Evolutionary conservation across 1,140 invertebrate species (phyloP).

Genomic region (Chironomus tepperi): DNA sequence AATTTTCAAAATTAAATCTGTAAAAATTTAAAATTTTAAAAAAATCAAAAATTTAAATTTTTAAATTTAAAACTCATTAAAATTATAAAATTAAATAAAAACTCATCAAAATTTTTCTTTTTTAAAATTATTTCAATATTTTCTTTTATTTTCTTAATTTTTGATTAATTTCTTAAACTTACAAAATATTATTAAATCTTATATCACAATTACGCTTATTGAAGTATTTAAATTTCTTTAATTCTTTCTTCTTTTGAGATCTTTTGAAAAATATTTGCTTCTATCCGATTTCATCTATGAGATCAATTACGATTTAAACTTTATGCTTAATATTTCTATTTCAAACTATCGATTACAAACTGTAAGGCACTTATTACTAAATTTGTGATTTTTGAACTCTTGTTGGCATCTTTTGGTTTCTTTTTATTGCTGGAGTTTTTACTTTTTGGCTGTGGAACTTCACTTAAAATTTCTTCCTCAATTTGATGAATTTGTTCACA

Average conservation of each 20-base stretch:
- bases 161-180: background rate
- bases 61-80: background rate
- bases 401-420: background rate
- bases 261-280: too few species aligned
- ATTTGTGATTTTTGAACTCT: background rate
- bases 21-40: too few species aligned
- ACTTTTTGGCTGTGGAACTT: background rate
- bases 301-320: too few species aligned
- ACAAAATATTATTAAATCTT: background rate
- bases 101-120: background rate
- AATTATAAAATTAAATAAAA: background rate
- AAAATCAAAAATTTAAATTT: too few species aligned
- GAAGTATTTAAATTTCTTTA: background rate
- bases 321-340: background rate
- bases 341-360: background rate
- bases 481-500: background rate
- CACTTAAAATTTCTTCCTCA: background rate
- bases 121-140: background rate
- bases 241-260: too few species aligned
- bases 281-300: too few species aligned
- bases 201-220: background rate
- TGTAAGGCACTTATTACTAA: slow-evolving; percentile 6
- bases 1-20: too few species aligned
- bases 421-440: background rate
- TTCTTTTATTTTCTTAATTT: background rate